Evolutionary conservation across 1,140 invertebrate species (phyloP).

Genomic region (Tenebrio molitor): DNA sequence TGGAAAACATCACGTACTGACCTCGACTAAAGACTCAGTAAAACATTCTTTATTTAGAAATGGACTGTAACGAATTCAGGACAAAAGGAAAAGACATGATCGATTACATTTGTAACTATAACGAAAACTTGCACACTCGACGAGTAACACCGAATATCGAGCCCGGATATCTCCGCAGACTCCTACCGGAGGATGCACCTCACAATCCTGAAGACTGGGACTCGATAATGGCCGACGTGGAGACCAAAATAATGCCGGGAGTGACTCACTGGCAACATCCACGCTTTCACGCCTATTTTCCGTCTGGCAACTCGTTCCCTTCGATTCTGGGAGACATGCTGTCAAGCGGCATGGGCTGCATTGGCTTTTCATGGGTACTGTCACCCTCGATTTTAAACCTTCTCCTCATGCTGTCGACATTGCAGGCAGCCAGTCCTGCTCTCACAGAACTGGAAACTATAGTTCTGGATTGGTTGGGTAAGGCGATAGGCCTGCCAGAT

Average conservation of each 20-base stretch:
- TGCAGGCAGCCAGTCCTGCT: slow-evolving; percentile 86
- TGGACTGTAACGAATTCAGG: slow-evolving; percentile 93
- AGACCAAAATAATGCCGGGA: slow-evolving; percentile 97
- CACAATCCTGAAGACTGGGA: slow-evolving; percentile 91
- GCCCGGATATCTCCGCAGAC: slow-evolving; percentile 89
- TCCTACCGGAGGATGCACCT: slow-evolving; percentile 89
- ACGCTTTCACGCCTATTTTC: slow-evolving; percentile 98
- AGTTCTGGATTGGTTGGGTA: slow-evolving; percentile 97
- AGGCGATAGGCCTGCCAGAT: slow-evolving; percentile 91
- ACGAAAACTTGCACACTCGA: slow-evolving; percentile 85
- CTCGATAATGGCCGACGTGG: slow-evolving; percentile 94
- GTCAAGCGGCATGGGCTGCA: slow-evolving; percentile 94
- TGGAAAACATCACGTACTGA: no score
- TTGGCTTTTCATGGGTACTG: slow-evolving; percentile 97
- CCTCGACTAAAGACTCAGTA: no score
- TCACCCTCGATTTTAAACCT: neutral
- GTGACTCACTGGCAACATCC: slow-evolving; percentile 99
- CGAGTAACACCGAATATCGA: slow-evolving; percentile 92
- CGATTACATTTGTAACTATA: slow-evolving; percentile 97
- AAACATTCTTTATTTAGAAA: slow-evolving; percentile 63
- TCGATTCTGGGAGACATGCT: slow-evolving; percentile 99
- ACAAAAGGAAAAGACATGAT: slow-evolving; percentile 95
- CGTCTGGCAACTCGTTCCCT: slow-evolving; percentile 96
- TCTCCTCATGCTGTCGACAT: neutral
- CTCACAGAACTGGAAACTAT: slow-evolving; percentile 98